Conservation (phyloP, 2,797 vertebrate species). For the Spinibarbus caldwelli region DNA sequence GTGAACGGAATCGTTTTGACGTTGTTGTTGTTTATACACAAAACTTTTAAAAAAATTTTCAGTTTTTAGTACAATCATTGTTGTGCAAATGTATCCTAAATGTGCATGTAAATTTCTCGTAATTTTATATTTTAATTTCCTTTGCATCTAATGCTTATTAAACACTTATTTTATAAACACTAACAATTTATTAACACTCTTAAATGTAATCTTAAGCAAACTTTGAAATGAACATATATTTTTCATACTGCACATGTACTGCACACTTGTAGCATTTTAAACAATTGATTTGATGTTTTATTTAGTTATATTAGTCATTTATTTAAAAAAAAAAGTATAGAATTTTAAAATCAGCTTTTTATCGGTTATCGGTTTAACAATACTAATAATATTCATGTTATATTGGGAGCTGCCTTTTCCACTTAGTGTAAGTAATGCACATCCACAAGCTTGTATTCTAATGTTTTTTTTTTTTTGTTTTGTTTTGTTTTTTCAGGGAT, state of each 20-base stretch:
- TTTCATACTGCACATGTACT: not conserved
- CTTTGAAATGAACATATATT: not conserved
- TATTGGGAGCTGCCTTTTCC: not conserved
- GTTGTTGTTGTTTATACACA: too few relatives aligned
- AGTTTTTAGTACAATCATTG: too few relatives aligned
- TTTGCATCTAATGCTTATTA: not conserved
- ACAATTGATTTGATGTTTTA: too few relatives aligned
- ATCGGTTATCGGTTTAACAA: not conserved
- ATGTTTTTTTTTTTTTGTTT: too few relatives aligned
- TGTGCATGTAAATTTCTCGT: not conserved
- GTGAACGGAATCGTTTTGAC: too few relatives aligned
- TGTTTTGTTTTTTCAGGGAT: too few relatives aligned
- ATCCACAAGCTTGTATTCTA: not conserved
- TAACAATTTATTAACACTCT: not conserved
- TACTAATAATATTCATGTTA: not conserved
- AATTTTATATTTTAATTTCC: not conserved
- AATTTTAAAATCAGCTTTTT: not conserved
- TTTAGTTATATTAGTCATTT: not conserved
- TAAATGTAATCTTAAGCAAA: not conserved
- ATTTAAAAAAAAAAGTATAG: not conserved
- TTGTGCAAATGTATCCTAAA: not conserved
- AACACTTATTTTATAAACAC: not conserved
- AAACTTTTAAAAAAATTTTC: too few relatives aligned
- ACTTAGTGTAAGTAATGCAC: too few relatives aligned
- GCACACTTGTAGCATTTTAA: too few relatives aligned